Evolutionary conservation across 2,113 vertebrate genomes (phyloP), one percentile per base, ranked within the genome.

Genomic region (Pimephales promelas): DNA sequence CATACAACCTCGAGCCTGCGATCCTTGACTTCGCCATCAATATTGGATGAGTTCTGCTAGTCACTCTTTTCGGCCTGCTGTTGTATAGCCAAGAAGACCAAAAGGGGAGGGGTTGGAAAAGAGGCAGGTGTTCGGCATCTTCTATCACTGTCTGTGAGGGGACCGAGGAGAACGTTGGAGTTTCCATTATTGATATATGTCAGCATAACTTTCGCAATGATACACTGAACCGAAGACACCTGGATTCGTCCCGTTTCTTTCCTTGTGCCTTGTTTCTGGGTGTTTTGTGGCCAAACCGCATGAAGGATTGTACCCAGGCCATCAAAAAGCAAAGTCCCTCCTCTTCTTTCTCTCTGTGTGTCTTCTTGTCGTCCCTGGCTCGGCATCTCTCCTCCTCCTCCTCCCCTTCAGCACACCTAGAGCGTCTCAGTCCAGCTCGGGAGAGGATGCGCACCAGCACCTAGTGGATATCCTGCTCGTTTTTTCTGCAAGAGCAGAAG

Each of bases 41-140:
- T 93, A 87, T 92, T 94, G 92, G 74, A 94, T 88, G 76, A 88
- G n/a, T 49, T 83, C 49, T 49, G 59, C 28, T 72, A 81, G 84
- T 26, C 84, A 77, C 52, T 83, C 54, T 70, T 61, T 66, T 62
- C 54, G 79, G 28, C 86, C 72, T 76, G 54, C 64, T 85, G 56
- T 85, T 43, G 14, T 73, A 79, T 59, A n/a, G 64, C n/a, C 22
- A 31, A 43, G 61, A 31, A 43, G 61, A 56, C 18, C 22, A 66
- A 71, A 26, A 54, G 26, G 43, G 49, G 34, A 64, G 71, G 79
- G 73, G 26, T 59, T 80, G n/a, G 24, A 83, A 22, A 49, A 66
- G 18, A 78, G 22, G 24, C 11, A 70, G 71, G 77, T 26, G 57
- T 68, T 28, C 9, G 34, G 47, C 24, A n/a, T 82, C 73, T 68